Base-by-base conservation (phyloP, 1,140 invertebrate species). In the Brachionus asplanchnoidis region DNA sequence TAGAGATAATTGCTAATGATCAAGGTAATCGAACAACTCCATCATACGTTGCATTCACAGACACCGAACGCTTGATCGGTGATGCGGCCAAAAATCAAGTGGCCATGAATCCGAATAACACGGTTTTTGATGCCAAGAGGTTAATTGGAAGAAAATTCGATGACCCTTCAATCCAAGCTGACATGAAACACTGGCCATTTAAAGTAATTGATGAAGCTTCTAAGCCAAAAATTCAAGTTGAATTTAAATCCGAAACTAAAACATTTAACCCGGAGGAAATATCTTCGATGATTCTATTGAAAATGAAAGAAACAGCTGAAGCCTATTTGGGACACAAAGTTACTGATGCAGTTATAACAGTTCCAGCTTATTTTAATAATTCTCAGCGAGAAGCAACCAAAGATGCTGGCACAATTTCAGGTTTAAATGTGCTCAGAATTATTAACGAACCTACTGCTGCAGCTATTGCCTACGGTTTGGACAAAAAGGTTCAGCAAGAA, bases 251-350 rank as follows among this genome's bases (percentile, higher is more conserved):
- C 93, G 95, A 97, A 90, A 91, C 91, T 85, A 96, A 96, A 89
- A 93, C 93, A 85, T 96, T 97, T 92, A 95, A 93, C 92, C 95
- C 95, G 53, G 95, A 95, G 91, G 95, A 95, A 92, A 93, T 97
- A 75, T 95, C 93, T 86, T 94, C 94, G 1, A 95, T 97, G 95
- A 94, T 97, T 4, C 88, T 95, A 83, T 92, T 91, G 11, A 95
- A 94, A 87, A 94, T 96, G 95, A 96, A 92, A 93, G 95, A 91
- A 92, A 97, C 94, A 84, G 95, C 96, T 84, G 95, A 97, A 91
- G 95, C 94, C 9, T 97, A 97, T 88, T 92, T 98, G 84, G 96
- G 96, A 83, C 94, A 88, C 85, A 84, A 73, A 56, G 68, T 85
- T 2, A 60, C 66, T n/a, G 83, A 85, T 36, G 80, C 85, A 32